Evolutionary conservation across 1,140 invertebrate genomes (phyloP), one percentile per base, ranked within the genome.

Genomic region (Eurosta solidaginis): DNA sequence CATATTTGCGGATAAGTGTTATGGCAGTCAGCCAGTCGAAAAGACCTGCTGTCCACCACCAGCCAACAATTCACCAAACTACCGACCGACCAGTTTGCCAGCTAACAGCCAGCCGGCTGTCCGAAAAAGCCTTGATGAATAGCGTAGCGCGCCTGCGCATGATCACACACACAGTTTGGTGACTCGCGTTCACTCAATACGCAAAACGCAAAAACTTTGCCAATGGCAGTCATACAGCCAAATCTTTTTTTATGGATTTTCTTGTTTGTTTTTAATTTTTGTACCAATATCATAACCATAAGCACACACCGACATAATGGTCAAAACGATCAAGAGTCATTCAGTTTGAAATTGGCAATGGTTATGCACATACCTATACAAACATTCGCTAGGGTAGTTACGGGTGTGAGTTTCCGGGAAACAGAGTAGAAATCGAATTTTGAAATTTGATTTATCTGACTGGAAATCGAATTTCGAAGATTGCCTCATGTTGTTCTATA

Each of bases 231-330:
- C n/a, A 47, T 4, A 47, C 5, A 47, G 14, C n/a, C 45, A 17
- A 22, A 52, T 52, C n/a, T 3, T 0, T n/a, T 52, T 52, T 10
- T 52, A 25, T 68, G 59, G 9, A 25, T 29, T n/a, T 68, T 63
- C 1, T 36, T 63, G 29, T n/a, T 59, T 59, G 25, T 27, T 40
- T 68, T 59, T 29, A 1, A 5, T 22, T 12, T 74, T 45, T 22
- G 27, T 17, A 29, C 17, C 42, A 74, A 74, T 74, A 74, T 74
- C 73, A 74, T 74, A 74, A 74, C 73, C 44, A 74, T 74, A 74
- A 47, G 44, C 44, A 22, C n/a, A n/a, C 33, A 36, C 20, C 59
- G 59, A 74, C 12, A 74, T 42, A 47, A 47, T 74, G 73, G 73
- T 29, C 73, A 74, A 74, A 74, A 74, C 42, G 42, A n/a, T 74